Conservation (phyloP, 2,888 invertebrate genomes). For the Panzeria rudis region DNA sequence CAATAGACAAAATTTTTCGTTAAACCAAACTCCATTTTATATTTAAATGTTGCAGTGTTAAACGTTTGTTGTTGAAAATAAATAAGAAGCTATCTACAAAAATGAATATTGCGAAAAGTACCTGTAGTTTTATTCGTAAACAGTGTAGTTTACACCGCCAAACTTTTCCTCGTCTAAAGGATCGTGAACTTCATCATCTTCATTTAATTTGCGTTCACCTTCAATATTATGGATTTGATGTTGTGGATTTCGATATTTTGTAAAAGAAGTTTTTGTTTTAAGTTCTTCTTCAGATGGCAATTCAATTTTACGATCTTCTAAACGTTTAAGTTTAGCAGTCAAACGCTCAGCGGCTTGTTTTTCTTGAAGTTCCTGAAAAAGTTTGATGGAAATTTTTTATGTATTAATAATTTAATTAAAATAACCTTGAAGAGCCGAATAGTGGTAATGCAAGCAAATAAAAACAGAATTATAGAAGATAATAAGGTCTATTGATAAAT, state of each 20-base stretch:
- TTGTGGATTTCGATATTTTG: slow-evolving; percentile 75
- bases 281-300: slow-evolving; percentile 76
- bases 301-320: slow-evolving; percentile 62
- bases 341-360: slow-evolving; percentile 81
- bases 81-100: slow-evolving; percentile 46
- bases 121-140: slow-evolving; percentile 72
- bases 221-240: slow-evolving; percentile 76
- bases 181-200: slow-evolving; percentile 80
- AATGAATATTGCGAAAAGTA: slow-evolving; percentile 1
- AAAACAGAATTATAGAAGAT: no score
- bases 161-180: slow-evolving; percentile 76
- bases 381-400: neutral
- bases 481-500: neutral
- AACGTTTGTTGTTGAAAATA: slow-evolving; percentile 51
- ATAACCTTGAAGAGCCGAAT: neutral
- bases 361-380: slow-evolving; percentile 78
- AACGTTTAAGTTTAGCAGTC: slow-evolving; percentile 74
- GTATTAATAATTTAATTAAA: neutral
- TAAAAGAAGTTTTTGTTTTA: slow-evolving; percentile 78
- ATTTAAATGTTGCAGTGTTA: slow-evolving; percentile 54
- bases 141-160: slow-evolving; percentile 76
- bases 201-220: slow-evolving; percentile 76
- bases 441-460: neutral
- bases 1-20: neutral
- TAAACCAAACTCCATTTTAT: slow-evolving; percentile 19